Base-by-base conservation (phyloP, 1,140 invertebrate genomes). In the Euura lappo region DNA sequence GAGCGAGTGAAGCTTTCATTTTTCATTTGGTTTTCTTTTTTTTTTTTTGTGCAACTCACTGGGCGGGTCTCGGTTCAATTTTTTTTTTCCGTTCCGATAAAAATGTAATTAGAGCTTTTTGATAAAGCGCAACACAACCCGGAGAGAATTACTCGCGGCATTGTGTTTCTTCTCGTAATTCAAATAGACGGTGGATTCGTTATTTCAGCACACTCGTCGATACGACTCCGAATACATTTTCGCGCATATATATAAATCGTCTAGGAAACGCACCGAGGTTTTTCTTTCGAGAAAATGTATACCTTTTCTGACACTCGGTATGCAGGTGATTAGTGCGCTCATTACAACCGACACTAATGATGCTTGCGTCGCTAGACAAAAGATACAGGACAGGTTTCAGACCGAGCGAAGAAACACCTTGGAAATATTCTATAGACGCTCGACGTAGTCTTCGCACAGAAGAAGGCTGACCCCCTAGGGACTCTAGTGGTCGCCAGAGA, bases 301-400 rank as follows among this genome's bases (percentile, higher is more conserved):
- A 28, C 28, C 28, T 28, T n/a, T 51, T 51, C 47, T 51, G 11
- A 51, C 47, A 2, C 47, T 2, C 47, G 47, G 79, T 77, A 80
- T 79, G 80, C 80, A 74, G 81, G 83, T 85, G 84, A 85, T 87
- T 87, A 85, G 84, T 80, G 80, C 80, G 83, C 83, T 87, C 85
- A 85, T 85, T 87, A 86, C 71, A 71, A 73, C 80, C n/a, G 66
- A 85, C 81, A 81, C 84, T 86, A 85, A 85, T 83, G 84, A 84
- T 81, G 83, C 83, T 81, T 85, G 81, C 80, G 79, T 79, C 80
- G 73, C 70, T 74, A 80, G 79, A 85, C 82, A 85, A 83, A 84
- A 83, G 77, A 78, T 70, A 10, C 81, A 72, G 69, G 75, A 79
- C 73, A 76, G 79, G 77, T 51, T 51, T 7, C 47, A 51, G 47